phyloP scores from a whole-genome alignment of 2,797 vertebrate species.

The Gadopsis bispinosus region DNA sequence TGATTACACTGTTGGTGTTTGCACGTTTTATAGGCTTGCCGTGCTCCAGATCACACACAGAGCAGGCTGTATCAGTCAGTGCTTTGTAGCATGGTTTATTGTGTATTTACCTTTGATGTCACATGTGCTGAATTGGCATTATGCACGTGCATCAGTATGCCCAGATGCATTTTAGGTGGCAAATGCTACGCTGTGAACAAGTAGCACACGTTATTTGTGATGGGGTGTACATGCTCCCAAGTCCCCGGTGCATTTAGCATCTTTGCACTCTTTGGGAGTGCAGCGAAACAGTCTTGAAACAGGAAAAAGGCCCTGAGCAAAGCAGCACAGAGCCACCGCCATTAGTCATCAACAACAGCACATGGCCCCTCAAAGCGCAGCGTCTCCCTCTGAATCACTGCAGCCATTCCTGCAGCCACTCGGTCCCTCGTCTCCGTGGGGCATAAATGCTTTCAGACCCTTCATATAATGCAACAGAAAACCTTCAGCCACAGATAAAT shows the following conservation, averaged over 20 bases:
- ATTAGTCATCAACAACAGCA: slow-evolving; percentile 64
- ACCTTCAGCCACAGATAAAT: slow-evolving; percentile 31
- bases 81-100: slow-evolving; percentile 4
- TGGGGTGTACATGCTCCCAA: neutral
- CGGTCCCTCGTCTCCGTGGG: slow-evolving; percentile 14
- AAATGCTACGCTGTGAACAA: neutral
- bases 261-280: slow-evolving; percentile 14
- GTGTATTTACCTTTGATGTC: slow-evolving; percentile 14
- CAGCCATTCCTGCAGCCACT: slow-evolving; percentile 30
- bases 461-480: slow-evolving; percentile 38
- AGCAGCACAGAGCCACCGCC: slow-evolving; percentile 32
- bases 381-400: slow-evolving; percentile 60
- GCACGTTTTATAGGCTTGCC: slow-evolving; percentile 19
- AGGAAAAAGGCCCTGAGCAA: neutral
- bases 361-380: slow-evolving; percentile 39
- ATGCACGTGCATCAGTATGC: neutral
- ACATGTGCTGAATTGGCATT: slow-evolving; percentile 21
- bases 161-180: slow-evolving; percentile 22
- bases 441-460: slow-evolving; percentile 44
- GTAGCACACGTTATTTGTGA: slow-evolving; percentile 23
- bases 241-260: slow-evolving; percentile 28
- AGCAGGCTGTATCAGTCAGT: neutral
- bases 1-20: slow-evolving; percentile 52
- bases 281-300: slow-evolving; percentile 28
- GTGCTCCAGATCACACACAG: slow-evolving; percentile 14